phyloP scores from a whole-genome alignment of 2,888 invertebrate genomes.

The Acrobasis repandana region DNA sequence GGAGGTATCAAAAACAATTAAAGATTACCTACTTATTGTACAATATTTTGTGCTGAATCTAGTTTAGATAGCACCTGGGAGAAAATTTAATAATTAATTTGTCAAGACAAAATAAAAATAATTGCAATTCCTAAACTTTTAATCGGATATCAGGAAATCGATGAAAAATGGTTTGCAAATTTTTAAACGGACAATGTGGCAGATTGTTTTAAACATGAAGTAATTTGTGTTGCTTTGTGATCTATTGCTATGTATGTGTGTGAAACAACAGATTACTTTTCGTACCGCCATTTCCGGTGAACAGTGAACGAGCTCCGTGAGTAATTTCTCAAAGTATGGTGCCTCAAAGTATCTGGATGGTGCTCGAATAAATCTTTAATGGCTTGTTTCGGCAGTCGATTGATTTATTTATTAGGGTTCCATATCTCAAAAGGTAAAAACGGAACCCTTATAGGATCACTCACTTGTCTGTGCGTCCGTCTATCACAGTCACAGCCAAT shows the following conservation, averaged over 20 bases:
- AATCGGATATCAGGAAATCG: too few species aligned
- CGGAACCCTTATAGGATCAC: too few species aligned
- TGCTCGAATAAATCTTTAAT: not conserved
- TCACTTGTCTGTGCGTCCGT: too few species aligned
- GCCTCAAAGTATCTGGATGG: not conserved
- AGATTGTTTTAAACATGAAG: not conserved
- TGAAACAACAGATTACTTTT: not conserved
- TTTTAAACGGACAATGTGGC: not conserved
- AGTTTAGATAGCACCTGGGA: too few species aligned
- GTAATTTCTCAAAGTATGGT: not conserved
- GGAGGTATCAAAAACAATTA: too few species aligned
- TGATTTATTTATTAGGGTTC: not conserved
- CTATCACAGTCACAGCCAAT: too few species aligned
- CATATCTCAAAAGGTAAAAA: too few species aligned
- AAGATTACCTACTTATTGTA: too few species aligned
- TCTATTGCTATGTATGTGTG: not conserved
- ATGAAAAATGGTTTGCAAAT: not conserved
- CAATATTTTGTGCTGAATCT: too few species aligned
- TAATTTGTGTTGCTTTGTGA: not conserved
- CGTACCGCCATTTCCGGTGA: not conserved
- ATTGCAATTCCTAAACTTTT: too few species aligned
- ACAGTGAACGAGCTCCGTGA: not conserved
- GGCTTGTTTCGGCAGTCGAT: not conserved
- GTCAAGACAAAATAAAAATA: too few species aligned
- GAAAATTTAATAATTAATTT: too few species aligned